A percentile compares a stretch with the other conserved stretches of the same genome.
Evolutionary conservation across 2,113 vertebrate species (phyloP).

Genomic region (Oreochromis niloticus): DNA sequence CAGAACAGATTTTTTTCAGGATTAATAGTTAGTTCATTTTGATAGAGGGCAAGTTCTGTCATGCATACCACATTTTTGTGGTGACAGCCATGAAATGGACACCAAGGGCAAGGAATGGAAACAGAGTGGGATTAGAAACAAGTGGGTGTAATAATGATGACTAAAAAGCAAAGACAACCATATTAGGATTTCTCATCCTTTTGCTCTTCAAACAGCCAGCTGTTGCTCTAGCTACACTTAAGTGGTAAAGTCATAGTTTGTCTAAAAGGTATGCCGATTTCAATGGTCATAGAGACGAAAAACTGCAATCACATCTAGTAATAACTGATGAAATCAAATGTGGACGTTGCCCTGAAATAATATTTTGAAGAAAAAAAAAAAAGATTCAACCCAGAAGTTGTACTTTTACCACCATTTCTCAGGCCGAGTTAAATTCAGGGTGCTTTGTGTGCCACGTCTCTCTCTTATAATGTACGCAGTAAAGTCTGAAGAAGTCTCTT

Average conservation of each 20-base stretch:
- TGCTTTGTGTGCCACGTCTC: background rate
- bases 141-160: background rate
- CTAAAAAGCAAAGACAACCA: background rate
- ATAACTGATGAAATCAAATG: background rate
- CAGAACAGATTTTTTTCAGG: background rate
- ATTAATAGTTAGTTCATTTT: background rate
- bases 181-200: background rate
- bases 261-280: background rate
- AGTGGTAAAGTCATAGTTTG: background rate
- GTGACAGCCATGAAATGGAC: background rate
- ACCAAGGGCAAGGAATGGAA: background rate
- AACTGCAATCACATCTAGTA: background rate
- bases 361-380: background rate
- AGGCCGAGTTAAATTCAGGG: background rate
- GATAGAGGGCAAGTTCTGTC: background rate
- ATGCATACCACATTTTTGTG: fast-evolving
- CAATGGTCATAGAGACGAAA: background rate
- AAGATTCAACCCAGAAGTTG: background rate
- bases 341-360: background rate
- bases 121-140: background rate
- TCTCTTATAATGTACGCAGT: background rate
- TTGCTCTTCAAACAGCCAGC: background rate
- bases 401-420: background rate
- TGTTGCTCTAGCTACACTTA: background rate
- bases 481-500: background rate